These are phyloP conservation scores for Ptiloglossa arizonensis DNA, from an alignment of 1,140 invertebrate genomes.

Conservation along the genomic window DNA sequence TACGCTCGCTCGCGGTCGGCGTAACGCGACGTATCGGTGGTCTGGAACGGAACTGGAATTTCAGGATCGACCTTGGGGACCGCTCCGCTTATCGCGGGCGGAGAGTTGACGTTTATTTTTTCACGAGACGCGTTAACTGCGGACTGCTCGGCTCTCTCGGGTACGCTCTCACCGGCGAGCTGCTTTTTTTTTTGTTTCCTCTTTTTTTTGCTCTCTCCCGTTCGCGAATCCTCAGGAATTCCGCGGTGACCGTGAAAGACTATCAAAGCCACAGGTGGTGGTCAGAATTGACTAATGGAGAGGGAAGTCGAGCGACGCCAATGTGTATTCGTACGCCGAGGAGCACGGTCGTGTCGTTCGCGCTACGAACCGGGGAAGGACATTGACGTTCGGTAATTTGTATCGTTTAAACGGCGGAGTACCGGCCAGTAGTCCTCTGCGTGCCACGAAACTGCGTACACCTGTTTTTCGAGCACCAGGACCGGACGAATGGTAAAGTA, in stretches of 20 bases:
- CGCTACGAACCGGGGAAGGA: not conserved
- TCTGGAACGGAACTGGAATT: conserved; percentile 60
- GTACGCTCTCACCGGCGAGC: not conserved
- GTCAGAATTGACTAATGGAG: conserved; percentile 50
- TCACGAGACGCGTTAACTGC: conserved; percentile 51
- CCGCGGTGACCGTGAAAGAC: conserved; percentile 51
- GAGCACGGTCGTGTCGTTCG: not conserved
- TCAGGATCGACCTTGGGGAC: conserved; percentile 58
- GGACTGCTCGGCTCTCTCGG: not conserved
- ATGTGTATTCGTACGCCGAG: not conserved
- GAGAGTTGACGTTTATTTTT: conserved; percentile 61
- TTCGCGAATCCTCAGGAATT: conserved; percentile 38
- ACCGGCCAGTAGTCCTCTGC: too few relatives aligned
- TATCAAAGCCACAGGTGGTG: conserved; percentile 63
- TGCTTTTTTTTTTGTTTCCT: conserved; percentile 30
- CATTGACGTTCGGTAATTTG: not conserved
- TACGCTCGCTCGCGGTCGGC: too few relatives aligned
- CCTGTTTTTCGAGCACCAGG: too few relatives aligned
- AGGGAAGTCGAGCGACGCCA: not conserved
- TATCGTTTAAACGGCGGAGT: not conserved
- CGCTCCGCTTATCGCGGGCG: conserved; percentile 58
- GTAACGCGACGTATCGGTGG: conserved; percentile 11
- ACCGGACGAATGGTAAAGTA: too few relatives aligned
- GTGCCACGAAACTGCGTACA: not conserved
- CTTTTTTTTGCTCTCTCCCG: too few relatives aligned